These are phyloP conservation scores for Furcifer pardalis DNA, from an alignment of 2,797 vertebrate species.

Conservation along the genomic window DNA sequence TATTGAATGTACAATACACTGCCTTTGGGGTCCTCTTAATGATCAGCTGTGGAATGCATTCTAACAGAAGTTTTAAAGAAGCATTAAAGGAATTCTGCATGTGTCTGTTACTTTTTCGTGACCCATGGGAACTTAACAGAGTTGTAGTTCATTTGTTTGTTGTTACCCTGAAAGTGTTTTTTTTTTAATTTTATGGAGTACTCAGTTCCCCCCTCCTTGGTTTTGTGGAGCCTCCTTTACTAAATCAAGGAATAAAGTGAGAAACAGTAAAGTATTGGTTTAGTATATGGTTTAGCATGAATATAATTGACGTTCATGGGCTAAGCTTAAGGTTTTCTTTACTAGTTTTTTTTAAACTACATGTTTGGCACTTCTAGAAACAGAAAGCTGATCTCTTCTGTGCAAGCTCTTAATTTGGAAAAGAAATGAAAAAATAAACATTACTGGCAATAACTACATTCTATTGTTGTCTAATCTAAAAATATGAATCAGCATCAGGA, in stretches of 20 bases:
- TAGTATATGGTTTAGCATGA: neutral
- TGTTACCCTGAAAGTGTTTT: neutral
- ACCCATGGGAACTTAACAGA: neutral
- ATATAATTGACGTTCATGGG: neutral
- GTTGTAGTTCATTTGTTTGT: neutral
- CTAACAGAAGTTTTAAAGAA: neutral
- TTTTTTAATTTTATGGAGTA: neutral
- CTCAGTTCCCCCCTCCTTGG: neutral
- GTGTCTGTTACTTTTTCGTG: neutral
- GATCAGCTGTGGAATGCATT: neutral
- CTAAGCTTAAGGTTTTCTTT: neutral
- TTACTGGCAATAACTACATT: too few relatives aligned
- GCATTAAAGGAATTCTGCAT: neutral
- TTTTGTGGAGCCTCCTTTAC: neutral
- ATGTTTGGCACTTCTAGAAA: neutral
- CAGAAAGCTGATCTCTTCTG: too few relatives aligned
- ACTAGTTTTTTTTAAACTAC: neutral
- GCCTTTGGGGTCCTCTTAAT: neutral
- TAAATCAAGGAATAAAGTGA: neutral
- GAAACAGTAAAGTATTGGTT: neutral
- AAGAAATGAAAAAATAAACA: too few relatives aligned
- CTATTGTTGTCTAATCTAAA: too few relatives aligned
- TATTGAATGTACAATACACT: neutral
- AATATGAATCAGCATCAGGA: too few relatives aligned
- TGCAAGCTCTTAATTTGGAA: too few relatives aligned